Evolutionary conservation across 1,140 invertebrate genomes (phyloP).

Genomic region (Hylaeus volcanicus): DNA sequence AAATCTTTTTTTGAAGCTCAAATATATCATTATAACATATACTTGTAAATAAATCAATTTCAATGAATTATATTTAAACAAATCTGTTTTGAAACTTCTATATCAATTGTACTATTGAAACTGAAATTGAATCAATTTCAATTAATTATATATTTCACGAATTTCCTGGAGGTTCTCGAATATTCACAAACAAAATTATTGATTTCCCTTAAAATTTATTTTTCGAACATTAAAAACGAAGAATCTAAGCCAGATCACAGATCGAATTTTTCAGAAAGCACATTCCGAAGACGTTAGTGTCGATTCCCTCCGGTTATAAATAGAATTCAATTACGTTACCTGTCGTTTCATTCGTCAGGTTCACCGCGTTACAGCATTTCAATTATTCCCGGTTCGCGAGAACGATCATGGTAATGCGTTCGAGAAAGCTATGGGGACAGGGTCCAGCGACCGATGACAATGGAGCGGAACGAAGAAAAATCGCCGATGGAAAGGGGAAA

Average conservation of each 20-base stretch:
- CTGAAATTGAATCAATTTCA: too few species aligned
- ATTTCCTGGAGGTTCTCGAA: too few species aligned
- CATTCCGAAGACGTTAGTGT: not conserved
- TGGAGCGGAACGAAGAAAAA: conserved; percentile 59
- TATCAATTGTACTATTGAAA: too few species aligned
- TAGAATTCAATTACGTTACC: not conserved
- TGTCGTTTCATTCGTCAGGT: not conserved
- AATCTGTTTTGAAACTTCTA: too few species aligned
- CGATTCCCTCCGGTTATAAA: not conserved
- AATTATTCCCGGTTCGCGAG: conserved; percentile 10
- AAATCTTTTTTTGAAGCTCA: too few species aligned
- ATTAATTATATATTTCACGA: too few species aligned
- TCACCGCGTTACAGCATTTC: not conserved
- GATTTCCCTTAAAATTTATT: too few species aligned
- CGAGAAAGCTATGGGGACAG: conserved; percentile 39
- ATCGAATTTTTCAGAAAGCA: not conserved
- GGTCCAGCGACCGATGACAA: conserved; percentile 13
- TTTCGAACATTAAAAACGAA: too few species aligned
- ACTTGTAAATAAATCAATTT: too few species aligned
- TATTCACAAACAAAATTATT: too few species aligned
- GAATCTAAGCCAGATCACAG: not conserved
- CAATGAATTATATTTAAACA: too few species aligned
- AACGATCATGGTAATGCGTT: conserved; percentile 32
- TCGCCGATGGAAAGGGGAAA: conserved; percentile 35
- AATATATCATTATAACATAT: too few species aligned